phyloP scores from a whole-genome alignment of 2,888 invertebrate species.

The Harmothoe impar region DNA sequence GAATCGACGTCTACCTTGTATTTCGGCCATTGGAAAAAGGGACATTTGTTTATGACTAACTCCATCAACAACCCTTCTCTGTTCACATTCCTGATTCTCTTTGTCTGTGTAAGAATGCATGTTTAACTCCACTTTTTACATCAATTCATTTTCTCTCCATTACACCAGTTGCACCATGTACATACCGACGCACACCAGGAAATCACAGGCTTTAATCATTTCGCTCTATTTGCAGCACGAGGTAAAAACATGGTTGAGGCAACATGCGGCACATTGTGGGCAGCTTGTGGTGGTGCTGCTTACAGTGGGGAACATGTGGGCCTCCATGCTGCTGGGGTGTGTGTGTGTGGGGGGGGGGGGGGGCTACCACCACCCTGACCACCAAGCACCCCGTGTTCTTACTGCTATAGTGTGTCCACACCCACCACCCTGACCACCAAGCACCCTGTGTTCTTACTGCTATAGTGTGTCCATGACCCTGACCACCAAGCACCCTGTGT shows the following conservation, averaged over 20 bases:
- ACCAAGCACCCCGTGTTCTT: not conserved
- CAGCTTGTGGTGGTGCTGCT: not conserved
- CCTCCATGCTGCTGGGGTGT: not conserved
- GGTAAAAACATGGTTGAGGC: not conserved
- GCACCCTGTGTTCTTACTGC: too few species aligned
- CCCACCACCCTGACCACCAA: too few species aligned
- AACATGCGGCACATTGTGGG: not conserved
- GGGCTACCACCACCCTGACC: not conserved
- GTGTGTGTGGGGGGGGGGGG: not conserved
- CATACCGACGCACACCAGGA: not conserved
- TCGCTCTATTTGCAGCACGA: not conserved
- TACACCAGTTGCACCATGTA: not conserved
- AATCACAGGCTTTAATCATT: constrained; percentile 19
- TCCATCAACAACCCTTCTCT: not conserved
- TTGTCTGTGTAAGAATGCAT: not conserved
- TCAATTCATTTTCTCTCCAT: not conserved
- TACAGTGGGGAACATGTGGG: not conserved
- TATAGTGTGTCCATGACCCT: too few species aligned
- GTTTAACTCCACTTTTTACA: too few species aligned
- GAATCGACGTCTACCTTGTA: not conserved
- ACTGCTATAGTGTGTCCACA: too few species aligned
- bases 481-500: too few species aligned
- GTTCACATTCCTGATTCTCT: not conserved
- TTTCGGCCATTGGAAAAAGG: not conserved
- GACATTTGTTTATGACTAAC: not conserved